Conservation (phyloP, 2,113 vertebrate species). For the Erinaceus europaeus region DNA sequence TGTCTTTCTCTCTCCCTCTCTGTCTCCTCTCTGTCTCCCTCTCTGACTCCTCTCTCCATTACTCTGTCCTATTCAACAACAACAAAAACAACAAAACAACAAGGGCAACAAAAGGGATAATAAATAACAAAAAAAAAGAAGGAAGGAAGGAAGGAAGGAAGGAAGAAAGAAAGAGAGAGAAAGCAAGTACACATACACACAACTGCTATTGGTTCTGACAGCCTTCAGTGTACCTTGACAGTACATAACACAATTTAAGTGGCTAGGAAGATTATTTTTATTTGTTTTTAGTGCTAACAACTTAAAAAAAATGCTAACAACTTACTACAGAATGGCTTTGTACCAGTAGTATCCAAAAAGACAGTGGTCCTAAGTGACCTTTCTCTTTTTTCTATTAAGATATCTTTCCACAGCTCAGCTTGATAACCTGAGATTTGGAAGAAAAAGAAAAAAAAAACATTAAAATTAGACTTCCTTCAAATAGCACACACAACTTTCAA, state of each 20-base stretch:
- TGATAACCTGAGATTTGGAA: conserved; percentile 66
- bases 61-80: too few relatives aligned
- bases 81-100: too few relatives aligned
- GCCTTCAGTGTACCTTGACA: not conserved
- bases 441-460: not conserved
- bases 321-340: conserved; percentile 71
- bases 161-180: too few relatives aligned
- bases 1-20: too few relatives aligned
- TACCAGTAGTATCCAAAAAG: conserved; percentile 64
- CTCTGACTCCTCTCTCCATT: too few relatives aligned
- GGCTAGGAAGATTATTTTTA: not conserved
- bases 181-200: too few relatives aligned
- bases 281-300: not conserved
- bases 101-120: too few relatives aligned
- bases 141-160: too few relatives aligned
- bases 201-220: not conserved
- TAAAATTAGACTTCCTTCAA: conserved; percentile 4
- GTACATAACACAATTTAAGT: not conserved
- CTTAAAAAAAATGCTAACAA: conserved; percentile 57
- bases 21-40: too few relatives aligned
- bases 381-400: conserved; percentile 26
- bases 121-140: too few relatives aligned
- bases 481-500: not conserved
- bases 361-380: conserved; percentile 7
- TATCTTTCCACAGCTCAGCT: conserved; percentile 34